Evolutionary conservation across 2,113 vertebrate species (phyloP).

Genomic region (Cyprinodon variegatus): DNA sequence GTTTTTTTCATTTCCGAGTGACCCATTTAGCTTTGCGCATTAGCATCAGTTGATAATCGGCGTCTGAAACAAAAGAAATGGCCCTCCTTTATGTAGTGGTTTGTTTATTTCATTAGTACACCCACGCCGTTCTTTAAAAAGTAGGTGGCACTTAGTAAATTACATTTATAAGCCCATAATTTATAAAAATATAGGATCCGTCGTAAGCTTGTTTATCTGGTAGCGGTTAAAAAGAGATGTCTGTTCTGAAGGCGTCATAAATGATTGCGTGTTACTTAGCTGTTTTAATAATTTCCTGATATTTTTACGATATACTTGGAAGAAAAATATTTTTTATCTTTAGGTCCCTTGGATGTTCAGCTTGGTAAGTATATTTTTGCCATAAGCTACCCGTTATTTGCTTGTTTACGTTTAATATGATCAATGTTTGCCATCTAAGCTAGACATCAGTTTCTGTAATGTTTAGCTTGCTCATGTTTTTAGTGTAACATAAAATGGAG

Average conservation of each 20-base stretch:
- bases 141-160: not conserved
- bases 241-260: conserved; percentile 14
- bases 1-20: conserved; percentile 59
- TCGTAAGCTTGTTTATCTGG: conserved; percentile 55
- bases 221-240: conserved; percentile 45
- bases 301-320: not conserved
- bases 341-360: conserved; percentile 57
- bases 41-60: conserved; percentile 31
- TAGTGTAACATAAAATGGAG: not conserved
- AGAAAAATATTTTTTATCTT: not conserved
- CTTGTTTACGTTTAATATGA: not conserved
- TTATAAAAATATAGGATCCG: not conserved
- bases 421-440: not conserved
- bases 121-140: not conserved
- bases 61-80: not conserved
- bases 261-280: not conserved
- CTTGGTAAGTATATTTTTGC: conserved; percentile 53
- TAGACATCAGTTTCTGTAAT: not conserved
- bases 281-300: not conserved
- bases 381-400: not conserved
- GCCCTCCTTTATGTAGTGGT: not conserved
- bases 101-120: not conserved
- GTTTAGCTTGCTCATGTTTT: not conserved
- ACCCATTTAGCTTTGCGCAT: conserved; percentile 59
- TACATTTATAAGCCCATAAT: not conserved